These are phyloP conservation scores for Oriolus oriolus DNA, from an alignment of 2,113 vertebrate genomes.

Conservation along the genomic window DNA sequence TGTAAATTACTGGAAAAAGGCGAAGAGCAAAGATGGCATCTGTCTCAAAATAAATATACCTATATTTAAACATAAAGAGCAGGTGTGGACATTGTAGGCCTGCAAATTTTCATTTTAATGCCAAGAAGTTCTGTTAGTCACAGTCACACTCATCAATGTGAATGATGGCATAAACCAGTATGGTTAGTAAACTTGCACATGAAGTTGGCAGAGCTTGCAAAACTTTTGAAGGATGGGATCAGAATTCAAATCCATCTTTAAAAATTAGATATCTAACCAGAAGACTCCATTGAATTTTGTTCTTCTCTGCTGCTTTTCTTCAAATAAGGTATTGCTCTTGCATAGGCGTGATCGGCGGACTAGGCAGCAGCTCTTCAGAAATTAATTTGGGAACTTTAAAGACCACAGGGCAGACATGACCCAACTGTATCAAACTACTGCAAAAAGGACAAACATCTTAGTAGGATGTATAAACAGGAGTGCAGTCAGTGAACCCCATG, in stretches of 20 bases:
- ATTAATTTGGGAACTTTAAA: background rate
- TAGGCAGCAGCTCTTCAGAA: background rate
- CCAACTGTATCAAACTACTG: background rate
- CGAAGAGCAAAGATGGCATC: background rate
- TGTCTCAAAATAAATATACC: background rate
- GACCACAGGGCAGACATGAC: background rate
- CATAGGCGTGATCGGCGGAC: background rate
- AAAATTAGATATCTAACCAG: background rate
- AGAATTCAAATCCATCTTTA: background rate
- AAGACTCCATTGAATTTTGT: background rate
- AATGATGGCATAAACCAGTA: background rate
- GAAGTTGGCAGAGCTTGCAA: background rate
- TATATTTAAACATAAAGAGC: background rate
- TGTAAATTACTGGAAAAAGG: background rate
- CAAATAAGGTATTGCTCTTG: background rate
- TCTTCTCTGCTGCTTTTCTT: background rate
- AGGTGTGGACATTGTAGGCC: background rate
- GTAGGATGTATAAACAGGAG: constrained; percentile 18
- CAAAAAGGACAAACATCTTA: constrained; percentile 17
- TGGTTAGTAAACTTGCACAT: background rate
- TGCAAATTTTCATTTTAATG: background rate
- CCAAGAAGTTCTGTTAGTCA: background rate
- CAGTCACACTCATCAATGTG: background rate
- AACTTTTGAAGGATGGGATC: background rate
- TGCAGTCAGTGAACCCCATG: background rate